These are phyloP conservation scores for Miniopterus natalensis DNA, from an alignment of 2,113 vertebrate genomes.

Conservation along the genomic window DNA sequence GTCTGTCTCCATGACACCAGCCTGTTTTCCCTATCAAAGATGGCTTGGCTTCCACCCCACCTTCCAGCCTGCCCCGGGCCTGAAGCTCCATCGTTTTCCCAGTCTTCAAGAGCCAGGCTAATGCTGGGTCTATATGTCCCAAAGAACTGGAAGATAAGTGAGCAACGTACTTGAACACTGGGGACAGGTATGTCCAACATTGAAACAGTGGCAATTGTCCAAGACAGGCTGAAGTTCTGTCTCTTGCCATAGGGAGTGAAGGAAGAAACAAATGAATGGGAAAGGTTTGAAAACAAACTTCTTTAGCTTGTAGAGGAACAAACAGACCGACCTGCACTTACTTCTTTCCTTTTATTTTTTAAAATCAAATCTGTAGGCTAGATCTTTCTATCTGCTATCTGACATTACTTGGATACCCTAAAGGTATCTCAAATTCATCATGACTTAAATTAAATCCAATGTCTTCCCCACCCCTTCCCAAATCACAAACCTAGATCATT, in stretches of 20 bases:
- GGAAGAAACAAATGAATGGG: neutral
- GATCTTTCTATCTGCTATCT: neutral
- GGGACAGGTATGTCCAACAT: rapidly evolving
- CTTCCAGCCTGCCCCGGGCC: neutral
- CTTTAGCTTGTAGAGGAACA: too few species aligned
- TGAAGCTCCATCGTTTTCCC: neutral
- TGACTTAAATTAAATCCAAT: too few species aligned
- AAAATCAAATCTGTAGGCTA: too few species aligned
- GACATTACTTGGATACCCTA: neutral
- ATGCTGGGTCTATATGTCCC: neutral
- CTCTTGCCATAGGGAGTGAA: neutral
- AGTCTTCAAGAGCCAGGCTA: neutral
- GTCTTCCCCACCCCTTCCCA: neutral
- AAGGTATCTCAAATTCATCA: neutral
- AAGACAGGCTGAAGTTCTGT: neutral
- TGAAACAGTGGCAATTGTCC: too few species aligned
- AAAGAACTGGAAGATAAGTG: neutral
- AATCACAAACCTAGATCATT: neutral
- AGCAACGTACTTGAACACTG: rapidly evolving
- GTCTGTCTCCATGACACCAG: neutral
- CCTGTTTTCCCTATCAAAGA: neutral
- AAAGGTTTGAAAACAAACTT: neutral
- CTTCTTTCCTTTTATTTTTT: neutral
- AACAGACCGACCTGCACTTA: neutral
- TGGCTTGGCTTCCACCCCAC: neutral